A percentile compares a stretch with the other conserved stretches of the same genome.
Conservation (phyloP, 2,888 invertebrate genomes). For the Pollenia labialis region DNA sequence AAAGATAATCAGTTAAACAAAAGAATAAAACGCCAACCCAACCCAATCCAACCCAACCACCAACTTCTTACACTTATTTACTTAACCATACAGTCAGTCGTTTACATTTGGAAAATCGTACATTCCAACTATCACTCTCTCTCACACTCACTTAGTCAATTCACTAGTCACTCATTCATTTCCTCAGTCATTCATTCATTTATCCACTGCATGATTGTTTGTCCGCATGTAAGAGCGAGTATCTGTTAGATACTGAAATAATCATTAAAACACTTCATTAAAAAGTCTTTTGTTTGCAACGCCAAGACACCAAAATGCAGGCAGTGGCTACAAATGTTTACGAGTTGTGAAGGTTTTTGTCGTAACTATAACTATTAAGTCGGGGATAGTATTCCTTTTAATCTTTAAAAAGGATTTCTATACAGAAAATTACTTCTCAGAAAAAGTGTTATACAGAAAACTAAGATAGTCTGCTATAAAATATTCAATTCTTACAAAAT, state of each 20-base stretch:
- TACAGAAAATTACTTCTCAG: too few relatives aligned
- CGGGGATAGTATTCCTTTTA: background rate
- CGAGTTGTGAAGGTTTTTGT: constrained; percentile 20
- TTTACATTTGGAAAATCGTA: too few relatives aligned
- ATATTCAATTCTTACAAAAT: too few relatives aligned
- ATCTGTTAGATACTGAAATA: constrained; percentile 57
- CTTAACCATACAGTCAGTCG: constrained; percentile 1
- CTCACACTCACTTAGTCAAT: constrained; percentile 31
- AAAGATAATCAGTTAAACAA: constrained; percentile 61
- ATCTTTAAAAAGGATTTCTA: background rate
- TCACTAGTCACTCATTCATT: constrained; percentile 42
- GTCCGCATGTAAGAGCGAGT: background rate
- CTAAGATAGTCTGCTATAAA: too few relatives aligned
- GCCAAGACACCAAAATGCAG: constrained; percentile 9
- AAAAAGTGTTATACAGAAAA: too few relatives aligned
- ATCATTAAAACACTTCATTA: constrained; percentile 71
- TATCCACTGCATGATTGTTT: constrained; percentile 35
- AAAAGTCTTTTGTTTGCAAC: constrained; percentile 67
- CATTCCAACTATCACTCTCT: constrained; percentile 9
- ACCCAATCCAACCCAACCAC: background rate
- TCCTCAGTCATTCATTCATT: constrained; percentile 37
- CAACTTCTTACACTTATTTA: constrained; percentile 7
- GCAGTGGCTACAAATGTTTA: constrained; percentile 40
- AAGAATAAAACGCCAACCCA: constrained; percentile 34
- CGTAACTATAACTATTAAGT: constrained; percentile 14